Percentiles rank a stretch among this genome's conserved stretches.
phyloP scores from a whole-genome alignment of 1,140 invertebrate genomes.

The Zaprionus ornatus region DNA sequence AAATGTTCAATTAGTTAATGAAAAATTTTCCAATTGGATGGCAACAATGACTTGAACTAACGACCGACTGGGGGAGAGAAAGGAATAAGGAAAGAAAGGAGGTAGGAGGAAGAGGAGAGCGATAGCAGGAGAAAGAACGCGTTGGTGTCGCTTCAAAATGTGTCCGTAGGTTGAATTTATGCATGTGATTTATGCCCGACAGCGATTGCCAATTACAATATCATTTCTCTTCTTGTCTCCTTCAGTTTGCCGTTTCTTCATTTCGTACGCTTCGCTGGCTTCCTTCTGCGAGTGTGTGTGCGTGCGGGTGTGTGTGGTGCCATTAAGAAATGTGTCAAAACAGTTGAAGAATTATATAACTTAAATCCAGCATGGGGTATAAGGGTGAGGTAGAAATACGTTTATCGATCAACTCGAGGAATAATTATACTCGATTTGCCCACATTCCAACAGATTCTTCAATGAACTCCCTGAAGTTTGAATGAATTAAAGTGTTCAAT shows the following conservation, averaged over 20 bases:
- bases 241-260: conserved; percentile 49
- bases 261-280: conserved; percentile 33
- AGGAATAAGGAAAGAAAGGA: background rate
- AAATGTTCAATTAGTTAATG: conserved; percentile 83
- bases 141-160: conserved; percentile 58
- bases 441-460: background rate
- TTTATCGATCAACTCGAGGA: conserved; percentile 1
- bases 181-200: conserved; percentile 79
- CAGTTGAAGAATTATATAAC: conserved; percentile 76
- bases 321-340: conserved; percentile 81
- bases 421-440: background rate
- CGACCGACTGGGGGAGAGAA: conserved; percentile 39
- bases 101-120: background rate
- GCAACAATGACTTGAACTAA: conserved; percentile 73
- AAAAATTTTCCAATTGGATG: conserved; percentile 79
- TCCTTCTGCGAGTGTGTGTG: background rate
- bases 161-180: conserved; percentile 76
- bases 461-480: background rate
- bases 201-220: conserved; percentile 81
- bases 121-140: conserved; percentile 8
- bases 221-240: conserved; percentile 74
- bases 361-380: conserved; percentile 40
- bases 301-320: conserved; percentile 52
- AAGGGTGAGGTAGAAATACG: conserved; percentile 15
- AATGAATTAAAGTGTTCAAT: background rate